Base-by-base conservation (phyloP, 2,797 vertebrate species). In the Moxostoma hubbsi region DNA sequence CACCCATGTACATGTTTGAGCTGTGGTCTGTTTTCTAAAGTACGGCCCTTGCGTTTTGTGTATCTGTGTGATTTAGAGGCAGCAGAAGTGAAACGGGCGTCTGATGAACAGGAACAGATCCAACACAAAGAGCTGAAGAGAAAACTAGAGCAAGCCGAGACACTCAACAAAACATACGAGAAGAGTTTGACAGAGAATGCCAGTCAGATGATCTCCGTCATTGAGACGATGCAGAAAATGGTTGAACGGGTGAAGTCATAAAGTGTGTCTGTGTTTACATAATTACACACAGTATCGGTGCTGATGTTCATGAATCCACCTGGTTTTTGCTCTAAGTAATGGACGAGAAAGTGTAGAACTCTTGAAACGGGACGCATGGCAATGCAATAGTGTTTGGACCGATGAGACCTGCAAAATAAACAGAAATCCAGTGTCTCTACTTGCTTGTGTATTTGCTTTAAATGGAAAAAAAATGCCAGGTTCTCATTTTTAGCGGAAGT, bases 201-300 rank as follows among this genome's bases (percentile, higher is more conserved):
- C 6, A 87, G 91, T 49, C 92, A 93, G 82, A 89, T 93, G 89
- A 87, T 83, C 5, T 88, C 90, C 0, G 69, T 94, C 85, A 92
- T 94, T 45, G 90, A 93, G 24, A 93, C 92, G 84, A 88, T 94
- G 85, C 93, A 94, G 84, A 89, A 89, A 12, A 91, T 94, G 84
- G 87, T 93, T 18, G 93, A 94, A 73, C 93, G 94, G 93, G 93
- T 94, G 82, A 36, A 36, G 36, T 36, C 36, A 36, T 36, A 16
- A 1, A 49, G 4, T 57, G 3, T 57, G 45, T 50, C 12, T 5
- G 6, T 3, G 0, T 54, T 46, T 50, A 7, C n/a, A 15, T 1
- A 7, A 36, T 7, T 50, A 24, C 13, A 24, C 57, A 63, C 13
- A 9, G 16, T 9, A 9, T 8, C 1, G 16, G 45, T 8, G 2